Evolutionary conservation across 2,113 vertebrate species (phyloP).

Genomic region (Myrmecobius fasciatus): DNA sequence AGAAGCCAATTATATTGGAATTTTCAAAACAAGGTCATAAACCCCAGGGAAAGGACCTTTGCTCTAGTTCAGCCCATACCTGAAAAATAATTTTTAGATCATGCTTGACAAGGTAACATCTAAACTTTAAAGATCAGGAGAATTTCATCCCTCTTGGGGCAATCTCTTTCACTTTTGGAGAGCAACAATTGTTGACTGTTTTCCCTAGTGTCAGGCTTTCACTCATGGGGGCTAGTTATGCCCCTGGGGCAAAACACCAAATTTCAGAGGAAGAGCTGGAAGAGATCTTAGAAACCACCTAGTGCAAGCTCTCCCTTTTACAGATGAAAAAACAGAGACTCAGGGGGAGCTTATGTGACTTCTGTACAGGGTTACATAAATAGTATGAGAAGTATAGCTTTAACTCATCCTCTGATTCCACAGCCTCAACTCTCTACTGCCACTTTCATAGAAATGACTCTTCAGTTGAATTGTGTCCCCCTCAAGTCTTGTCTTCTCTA

Average conservation of each 20-base stretch:
- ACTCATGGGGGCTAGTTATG: background rate
- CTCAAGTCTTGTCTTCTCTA: background rate
- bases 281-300: background rate
- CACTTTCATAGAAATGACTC: background rate
- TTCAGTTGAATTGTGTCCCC: background rate
- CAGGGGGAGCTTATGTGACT: background rate
- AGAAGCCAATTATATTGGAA: background rate
- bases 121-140: background rate
- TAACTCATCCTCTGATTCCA: background rate
- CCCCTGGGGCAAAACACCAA: background rate
- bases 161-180: background rate
- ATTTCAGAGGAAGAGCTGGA: background rate
- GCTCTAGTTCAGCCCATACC: background rate
- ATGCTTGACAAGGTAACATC: background rate
- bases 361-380: background rate
- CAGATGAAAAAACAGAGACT: background rate
- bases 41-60: background rate
- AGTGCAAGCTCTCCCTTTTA: background rate
- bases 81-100: background rate
- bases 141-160: background rate
- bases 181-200: background rate
- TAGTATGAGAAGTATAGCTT: background rate
- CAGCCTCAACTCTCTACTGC: background rate
- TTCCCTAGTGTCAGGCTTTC: background rate
- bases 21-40: background rate